A percentile compares a stretch with the other conserved stretches of the same genome.
phyloP scores from a whole-genome alignment of 2,113 vertebrate genomes.

The Corythoichthys haematopterus region DNA sequence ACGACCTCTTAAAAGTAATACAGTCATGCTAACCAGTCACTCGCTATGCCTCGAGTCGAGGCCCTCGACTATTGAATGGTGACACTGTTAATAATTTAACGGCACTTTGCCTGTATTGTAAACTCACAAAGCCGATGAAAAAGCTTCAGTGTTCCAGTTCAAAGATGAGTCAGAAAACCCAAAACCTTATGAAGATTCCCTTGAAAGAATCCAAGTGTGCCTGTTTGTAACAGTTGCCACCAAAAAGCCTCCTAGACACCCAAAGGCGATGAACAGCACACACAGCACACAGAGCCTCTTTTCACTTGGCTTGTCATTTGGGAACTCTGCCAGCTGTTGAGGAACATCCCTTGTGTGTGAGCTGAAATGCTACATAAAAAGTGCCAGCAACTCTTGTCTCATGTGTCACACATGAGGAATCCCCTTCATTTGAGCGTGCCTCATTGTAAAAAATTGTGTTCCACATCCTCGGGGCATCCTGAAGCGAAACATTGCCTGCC shows the following conservation, averaged over 20 bases:
- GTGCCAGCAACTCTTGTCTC: conserved; percentile 14
- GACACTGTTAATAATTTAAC: background rate
- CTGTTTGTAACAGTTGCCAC: conserved; percentile 9
- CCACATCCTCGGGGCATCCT: conserved; percentile 11
- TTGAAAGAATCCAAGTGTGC: conserved; percentile 10
- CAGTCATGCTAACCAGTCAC: no score
- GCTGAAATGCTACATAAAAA: conserved; percentile 24
- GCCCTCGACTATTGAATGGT: background rate
- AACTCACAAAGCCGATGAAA: background rate
- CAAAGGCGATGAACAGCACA: background rate
- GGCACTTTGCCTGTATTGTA: background rate
- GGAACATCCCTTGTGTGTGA: conserved; percentile 4
- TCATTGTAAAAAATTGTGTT: conserved; percentile 28
- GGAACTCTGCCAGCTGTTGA: conserved; percentile 8
- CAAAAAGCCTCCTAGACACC: conserved; percentile 11
- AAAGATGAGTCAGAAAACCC: conserved; percentile 30
- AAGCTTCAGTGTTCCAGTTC: conserved; percentile 8
- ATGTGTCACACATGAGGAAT: conserved; percentile 31
- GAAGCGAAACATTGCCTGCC: conserved; percentile 8
- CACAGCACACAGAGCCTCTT: conserved; percentile 34
- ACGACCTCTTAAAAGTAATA: no score
- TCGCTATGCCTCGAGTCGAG: no score
- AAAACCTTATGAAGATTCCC: background rate
- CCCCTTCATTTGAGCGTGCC: conserved; percentile 33
- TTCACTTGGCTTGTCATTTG: conserved; percentile 17